Base-by-base conservation (phyloP, 1,140 invertebrate species). In the Heliothis subflexa region DNA sequence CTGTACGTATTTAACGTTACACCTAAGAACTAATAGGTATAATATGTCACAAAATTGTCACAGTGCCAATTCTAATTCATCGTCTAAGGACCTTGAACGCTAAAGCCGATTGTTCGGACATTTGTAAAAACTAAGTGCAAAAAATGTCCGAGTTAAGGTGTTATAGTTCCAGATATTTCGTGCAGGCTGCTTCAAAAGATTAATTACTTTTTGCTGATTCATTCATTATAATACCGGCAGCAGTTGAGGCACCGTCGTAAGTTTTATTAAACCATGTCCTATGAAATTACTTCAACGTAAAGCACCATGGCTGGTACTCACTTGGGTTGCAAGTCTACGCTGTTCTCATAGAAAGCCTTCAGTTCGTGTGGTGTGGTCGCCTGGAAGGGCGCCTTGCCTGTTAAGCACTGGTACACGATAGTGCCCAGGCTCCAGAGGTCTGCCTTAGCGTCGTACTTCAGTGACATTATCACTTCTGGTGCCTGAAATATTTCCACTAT, bases 371-470 rank as follows among this genome's bases (percentile, higher is more conserved):
- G 99, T 50, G 98, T 99, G 85, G 98, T 97, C 52, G 99, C 99
- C 94, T 99, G 97, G 94, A 99, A 99, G 54, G 99, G 99, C 62
- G 99, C 99, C 94, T 99, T 99, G 57, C 99, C 99, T 64, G 99
- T 99, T 78, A 99, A 96, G 96, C 99, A 99, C 93, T 99, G 99
- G 95, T 99, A 99, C 54, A 99, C 98, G 83, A 99, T 99, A 9
- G 99, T 99, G 64, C 99, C 99, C 81, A 99, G 96, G 81, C 98
- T 99, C 99, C 99, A 99, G 75, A 99, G 95, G 95, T 99, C 99
- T 55, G 99, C 99, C 95, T 99, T 99, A 14, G 99, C 99, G 95
- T 99, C 98, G 93, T 99, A 99, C 90, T 99, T 98, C 64, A 99
- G 95, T 2, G 99, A 99, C 99, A 99, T 99, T 84, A 99, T 99